Evolutionary conservation across 37 sponge, comb jelly and placozoan species (phyloP), one percentile per base, ranked within the genome.

Genomic region (Oscarella lobularis): DNA sequence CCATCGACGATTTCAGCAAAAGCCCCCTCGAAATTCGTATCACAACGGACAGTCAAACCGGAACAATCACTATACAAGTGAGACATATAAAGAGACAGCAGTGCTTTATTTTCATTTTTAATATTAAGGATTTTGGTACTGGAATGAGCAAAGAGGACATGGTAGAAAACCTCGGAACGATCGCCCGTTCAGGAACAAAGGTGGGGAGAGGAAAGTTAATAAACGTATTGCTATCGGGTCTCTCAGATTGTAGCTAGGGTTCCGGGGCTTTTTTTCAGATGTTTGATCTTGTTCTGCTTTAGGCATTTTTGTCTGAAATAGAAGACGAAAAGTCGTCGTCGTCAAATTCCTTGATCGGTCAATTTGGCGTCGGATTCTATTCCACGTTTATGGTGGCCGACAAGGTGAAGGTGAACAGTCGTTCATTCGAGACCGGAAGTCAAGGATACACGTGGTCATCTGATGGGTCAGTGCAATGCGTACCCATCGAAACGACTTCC

Each of bases 281-380:
- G n/a, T 27, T n/a, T n/a, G n/a, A n/a, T n/a, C 27, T 31, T 70
- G 20, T 70, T 20, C 27, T 35, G 20, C 37, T 70, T 70, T 35
- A 70, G 73, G 73, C 73, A 70, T 70, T 70, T 70, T 35, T 70
- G 73, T 31, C 31, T 29, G 29, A 70, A 20, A 20, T 48, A 27
- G 60, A 2, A 29, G 60, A 67, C 55, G 60, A 73, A 73, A 40
- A 41, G 74, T 70, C n/a, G 54, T 37, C n/a, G 67, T 30, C 36
- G 77, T 27, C 29, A 67, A 75, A 14, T 67, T 81, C 36, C 39
- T 39, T 84, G 20, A 84, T 84, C 39, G 85, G 85, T n/a, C 85
- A 81, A 67, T 84, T 84, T 81, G 85, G 85, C 1, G 85, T 84
- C 33, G 85, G 85, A 6, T 84, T 84, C 66, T 84, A 84, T 36